Conservation (phyloP, 2,888 invertebrate species). For the Rosalia funebris region DNA sequence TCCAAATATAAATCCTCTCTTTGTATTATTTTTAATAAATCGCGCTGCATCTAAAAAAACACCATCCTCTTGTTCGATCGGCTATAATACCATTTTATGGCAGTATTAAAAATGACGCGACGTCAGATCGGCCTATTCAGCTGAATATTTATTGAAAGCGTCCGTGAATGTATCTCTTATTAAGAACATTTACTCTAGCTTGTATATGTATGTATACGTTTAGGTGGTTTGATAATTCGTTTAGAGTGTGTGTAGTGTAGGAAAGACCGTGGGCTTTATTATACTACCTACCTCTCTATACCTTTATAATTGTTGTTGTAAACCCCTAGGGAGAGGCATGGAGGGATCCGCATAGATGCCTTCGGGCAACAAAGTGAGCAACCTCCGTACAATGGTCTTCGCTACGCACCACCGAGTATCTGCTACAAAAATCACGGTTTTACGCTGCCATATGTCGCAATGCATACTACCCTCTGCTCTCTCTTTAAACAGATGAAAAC, state of each 20-base stretch:
- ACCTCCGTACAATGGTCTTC: conserved; percentile 39
- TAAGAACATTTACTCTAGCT: conserved; percentile 22
- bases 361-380: conserved; percentile 40
- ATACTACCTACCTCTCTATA: conserved; percentile 51
- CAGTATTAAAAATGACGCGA: conserved; percentile 15
- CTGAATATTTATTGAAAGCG: conserved; percentile 20
- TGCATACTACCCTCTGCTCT: conserved; percentile 34
- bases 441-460: conserved; percentile 42
- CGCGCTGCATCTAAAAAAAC: conserved; percentile 7
- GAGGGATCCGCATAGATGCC: conserved; percentile 34
- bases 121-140: conserved; percentile 5
- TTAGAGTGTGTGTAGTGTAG: conserved; percentile 26
- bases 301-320: conserved; percentile 56
- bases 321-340: conserved; percentile 52
- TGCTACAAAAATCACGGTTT: conserved; percentile 43
- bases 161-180: conserved; percentile 18
- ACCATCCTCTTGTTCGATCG: conserved; percentile 9
- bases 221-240: conserved; percentile 33
- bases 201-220: conserved; percentile 23
- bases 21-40: conserved; percentile 24
- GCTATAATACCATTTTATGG: conserved; percentile 10
- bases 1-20: conserved; percentile 10
- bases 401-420: conserved; percentile 42
- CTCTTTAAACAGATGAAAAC: conserved; percentile 33
- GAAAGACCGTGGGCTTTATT: conserved; percentile 33